Evolutionary conservation across 1,140 invertebrate genomes (phyloP).

Genomic region (Meteorus sp.): DNA sequence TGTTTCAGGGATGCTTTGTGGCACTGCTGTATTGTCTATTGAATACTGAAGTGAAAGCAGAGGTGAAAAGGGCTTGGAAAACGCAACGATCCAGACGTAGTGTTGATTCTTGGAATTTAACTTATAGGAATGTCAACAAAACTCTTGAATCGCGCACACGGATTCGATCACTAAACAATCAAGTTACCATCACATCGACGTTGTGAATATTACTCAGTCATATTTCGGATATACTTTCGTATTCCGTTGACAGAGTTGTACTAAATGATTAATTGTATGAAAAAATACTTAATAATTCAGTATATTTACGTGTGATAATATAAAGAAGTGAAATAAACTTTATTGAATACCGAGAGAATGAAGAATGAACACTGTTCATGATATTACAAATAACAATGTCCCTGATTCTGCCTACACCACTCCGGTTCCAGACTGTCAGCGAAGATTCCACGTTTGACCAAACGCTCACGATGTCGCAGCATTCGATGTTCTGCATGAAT

Average conservation of each 20-base stretch:
- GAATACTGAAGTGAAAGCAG: conserved; percentile 63
- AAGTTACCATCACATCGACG: conserved; percentile 16
- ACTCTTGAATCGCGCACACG: background rate
- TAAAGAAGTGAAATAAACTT: conserved; percentile 4
- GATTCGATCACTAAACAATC: background rate
- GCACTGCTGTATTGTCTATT: conserved; percentile 66
- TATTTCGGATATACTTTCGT: too few relatives aligned
- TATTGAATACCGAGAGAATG: background rate
- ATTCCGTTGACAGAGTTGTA: too few relatives aligned
- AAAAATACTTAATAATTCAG: too few relatives aligned
- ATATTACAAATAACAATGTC: conserved; percentile 59
- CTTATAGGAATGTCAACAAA: conserved; percentile 4
- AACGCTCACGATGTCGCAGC: conserved; percentile 68
- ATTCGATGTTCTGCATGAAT: conserved; percentile 69
- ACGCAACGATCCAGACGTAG: conserved; percentile 33
- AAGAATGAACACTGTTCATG: background rate
- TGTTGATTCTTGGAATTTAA: conserved; percentile 22
- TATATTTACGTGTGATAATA: too few relatives aligned
- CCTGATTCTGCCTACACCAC: conserved; percentile 81
- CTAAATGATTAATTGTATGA: too few relatives aligned
- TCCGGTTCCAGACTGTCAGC: conserved; percentile 75
- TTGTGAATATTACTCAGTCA: conserved; percentile 20
- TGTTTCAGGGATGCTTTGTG: conserved; percentile 63
- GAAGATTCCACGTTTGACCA: conserved; percentile 68
- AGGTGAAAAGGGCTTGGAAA: conserved; percentile 47